phyloP scores from a whole-genome alignment of 2,797 vertebrate genomes.

The Trematomus bernacchii region DNA sequence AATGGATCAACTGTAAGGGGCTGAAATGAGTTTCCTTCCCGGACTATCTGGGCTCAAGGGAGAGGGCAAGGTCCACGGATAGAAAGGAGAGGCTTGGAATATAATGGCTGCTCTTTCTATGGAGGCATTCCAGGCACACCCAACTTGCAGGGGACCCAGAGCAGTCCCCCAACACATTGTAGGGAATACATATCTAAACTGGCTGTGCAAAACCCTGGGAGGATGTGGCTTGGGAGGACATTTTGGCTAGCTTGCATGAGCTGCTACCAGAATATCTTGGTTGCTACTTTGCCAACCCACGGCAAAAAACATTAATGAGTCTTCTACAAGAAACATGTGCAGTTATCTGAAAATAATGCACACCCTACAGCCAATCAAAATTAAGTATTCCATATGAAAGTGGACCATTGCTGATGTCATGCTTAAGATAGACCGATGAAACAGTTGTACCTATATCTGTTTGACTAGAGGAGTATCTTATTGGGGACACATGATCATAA shows the following conservation, averaged over 20 bases:
- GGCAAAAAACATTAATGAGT: background rate
- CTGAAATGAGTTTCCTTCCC: background rate
- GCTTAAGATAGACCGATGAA: background rate
- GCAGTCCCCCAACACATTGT: background rate
- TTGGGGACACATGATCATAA: background rate
- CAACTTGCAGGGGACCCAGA: background rate
- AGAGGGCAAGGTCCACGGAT: background rate
- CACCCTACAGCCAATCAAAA: background rate
- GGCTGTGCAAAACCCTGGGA: background rate
- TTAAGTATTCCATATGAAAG: background rate
- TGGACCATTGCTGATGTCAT: background rate
- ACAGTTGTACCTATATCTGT: background rate
- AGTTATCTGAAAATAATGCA: background rate
- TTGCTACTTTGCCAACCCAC: background rate
- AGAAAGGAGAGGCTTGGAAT: background rate
- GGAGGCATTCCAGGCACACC: background rate
- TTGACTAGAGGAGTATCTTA: background rate
- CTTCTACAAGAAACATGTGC: background rate
- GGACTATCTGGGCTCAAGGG: background rate
- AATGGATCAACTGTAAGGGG: background rate
- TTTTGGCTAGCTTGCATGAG: background rate
- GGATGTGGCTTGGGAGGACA: background rate
- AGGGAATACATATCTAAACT: background rate
- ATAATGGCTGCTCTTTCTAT: background rate
- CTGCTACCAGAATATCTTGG: background rate